phyloP scores from a whole-genome alignment of 2,888 invertebrate genomes.

The Ypsolopha scabrella region DNA sequence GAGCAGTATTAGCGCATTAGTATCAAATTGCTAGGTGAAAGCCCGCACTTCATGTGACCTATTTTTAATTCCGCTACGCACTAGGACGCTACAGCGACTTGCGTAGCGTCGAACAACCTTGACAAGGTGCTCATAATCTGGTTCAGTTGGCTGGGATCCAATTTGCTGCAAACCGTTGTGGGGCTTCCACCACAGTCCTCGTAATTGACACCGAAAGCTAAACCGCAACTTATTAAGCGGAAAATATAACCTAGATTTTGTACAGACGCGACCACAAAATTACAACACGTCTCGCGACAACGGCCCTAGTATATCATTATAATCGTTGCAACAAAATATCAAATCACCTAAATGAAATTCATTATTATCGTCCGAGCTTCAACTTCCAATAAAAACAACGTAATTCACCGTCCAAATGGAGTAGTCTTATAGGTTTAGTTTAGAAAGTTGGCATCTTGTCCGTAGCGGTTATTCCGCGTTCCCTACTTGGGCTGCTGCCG shows the following conservation, averaged over 20 bases:
- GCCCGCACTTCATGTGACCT: slow-evolving; percentile 18
- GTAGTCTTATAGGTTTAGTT: slow-evolving; percentile 58
- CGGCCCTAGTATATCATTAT: background rate
- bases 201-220: slow-evolving; percentile 60
- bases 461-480: slow-evolving; percentile 56
- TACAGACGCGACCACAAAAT: slow-evolving; percentile 25
- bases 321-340: slow-evolving; percentile 26
- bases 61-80: slow-evolving; percentile 24
- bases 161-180: slow-evolving; percentile 48
- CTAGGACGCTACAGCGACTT: slow-evolving; percentile 31
- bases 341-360: slow-evolving; percentile 51
- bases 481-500: slow-evolving; percentile 51
- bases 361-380: slow-evolving; percentile 43
- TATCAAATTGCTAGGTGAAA: no score
- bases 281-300: slow-evolving; percentile 10
- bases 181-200: slow-evolving; percentile 56
- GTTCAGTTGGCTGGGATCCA: slow-evolving; percentile 55
- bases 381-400: slow-evolving; percentile 55
- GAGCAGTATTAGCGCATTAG: no score
- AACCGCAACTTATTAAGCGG: slow-evolving; percentile 46
- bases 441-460: slow-evolving; percentile 68
- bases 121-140: slow-evolving; percentile 48
- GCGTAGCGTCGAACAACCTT: slow-evolving; percentile 44
- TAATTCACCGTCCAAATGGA: slow-evolving; percentile 51
- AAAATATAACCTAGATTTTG: slow-evolving; percentile 34